phyloP scores from a whole-genome alignment of 2,888 invertebrate genomes.

The Heliconius ethilla region DNA sequence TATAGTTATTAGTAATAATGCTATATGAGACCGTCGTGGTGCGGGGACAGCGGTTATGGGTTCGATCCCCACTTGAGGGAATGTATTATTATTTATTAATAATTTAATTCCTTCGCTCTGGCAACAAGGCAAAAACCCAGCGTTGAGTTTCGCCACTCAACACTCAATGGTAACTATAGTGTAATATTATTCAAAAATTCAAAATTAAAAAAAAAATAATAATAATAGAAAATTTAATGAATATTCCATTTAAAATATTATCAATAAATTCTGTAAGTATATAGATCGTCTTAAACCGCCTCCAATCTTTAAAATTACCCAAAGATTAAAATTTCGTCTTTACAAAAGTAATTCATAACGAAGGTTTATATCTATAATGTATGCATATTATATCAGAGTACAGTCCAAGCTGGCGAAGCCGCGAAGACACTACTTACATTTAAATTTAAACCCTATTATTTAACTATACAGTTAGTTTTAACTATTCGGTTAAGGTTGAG shows the following conservation, averaged over 20 bases:
- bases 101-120: too few species aligned
- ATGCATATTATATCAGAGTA: neutral
- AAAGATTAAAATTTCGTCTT: neutral
- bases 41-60: neutral
- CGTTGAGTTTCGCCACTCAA: too few species aligned
- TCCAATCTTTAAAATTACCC: too few species aligned
- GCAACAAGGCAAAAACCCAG: too few species aligned
- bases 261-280: too few species aligned
- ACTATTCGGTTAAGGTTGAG: slow-evolving; percentile 58
- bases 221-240: too few species aligned
- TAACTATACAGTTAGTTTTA: slow-evolving; percentile 40
- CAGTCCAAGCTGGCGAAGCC: neutral
- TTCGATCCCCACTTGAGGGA: neutral
- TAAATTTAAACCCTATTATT: slow-evolving; percentile 48
- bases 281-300: too few species aligned
- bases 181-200: too few species aligned
- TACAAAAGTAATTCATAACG: neutral
- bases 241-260: too few species aligned
- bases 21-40: neutral
- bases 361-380: neutral
- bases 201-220: too few species aligned
- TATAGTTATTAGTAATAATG: neutral
- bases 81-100: too few species aligned
- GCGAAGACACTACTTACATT: slow-evolving; percentile 15
- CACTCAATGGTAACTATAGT: too few species aligned